Evolutionary conservation across 2,113 vertebrate species (phyloP).

Genomic region (Strix aluco): DNA sequence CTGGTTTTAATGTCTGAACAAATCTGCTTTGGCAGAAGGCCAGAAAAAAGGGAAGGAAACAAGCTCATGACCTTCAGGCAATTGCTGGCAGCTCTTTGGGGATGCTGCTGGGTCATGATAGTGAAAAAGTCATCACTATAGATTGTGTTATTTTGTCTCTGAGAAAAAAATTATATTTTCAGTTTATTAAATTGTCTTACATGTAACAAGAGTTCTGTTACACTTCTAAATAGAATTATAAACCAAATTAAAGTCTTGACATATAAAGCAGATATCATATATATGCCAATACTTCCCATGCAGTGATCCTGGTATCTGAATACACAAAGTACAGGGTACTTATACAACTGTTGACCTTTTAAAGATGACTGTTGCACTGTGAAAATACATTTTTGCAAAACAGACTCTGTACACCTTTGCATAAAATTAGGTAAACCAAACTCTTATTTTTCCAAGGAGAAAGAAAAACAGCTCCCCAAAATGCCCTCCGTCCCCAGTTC

Average conservation of each 20-base stretch:
- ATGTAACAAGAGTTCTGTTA: background rate
- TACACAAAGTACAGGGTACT: background rate
- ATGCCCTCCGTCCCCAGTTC: background rate
- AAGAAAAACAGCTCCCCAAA: background rate
- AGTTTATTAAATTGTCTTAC: background rate
- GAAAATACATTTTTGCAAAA: background rate
- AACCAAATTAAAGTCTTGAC: background rate
- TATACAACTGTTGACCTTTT: background rate
- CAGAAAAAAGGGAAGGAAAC: conserved; percentile 46
- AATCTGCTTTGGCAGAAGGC: conserved; percentile 39
- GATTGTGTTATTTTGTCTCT: background rate
- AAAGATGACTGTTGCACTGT: background rate
- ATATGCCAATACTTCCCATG: background rate
- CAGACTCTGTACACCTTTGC: background rate
- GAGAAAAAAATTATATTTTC: background rate
- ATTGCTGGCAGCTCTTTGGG: background rate
- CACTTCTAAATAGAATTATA: background rate
- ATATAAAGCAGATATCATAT: background rate
- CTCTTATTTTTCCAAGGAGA: conserved; percentile 9
- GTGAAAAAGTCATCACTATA: background rate
- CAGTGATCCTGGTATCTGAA: background rate
- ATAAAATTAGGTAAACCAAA: background rate
- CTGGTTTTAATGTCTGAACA: conserved; percentile 29
- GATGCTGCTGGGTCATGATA: background rate
- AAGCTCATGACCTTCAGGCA: conserved; percentile 40